Base-by-base conservation (phyloP, 2,888 invertebrate species). In the Agrochola lota region DNA sequence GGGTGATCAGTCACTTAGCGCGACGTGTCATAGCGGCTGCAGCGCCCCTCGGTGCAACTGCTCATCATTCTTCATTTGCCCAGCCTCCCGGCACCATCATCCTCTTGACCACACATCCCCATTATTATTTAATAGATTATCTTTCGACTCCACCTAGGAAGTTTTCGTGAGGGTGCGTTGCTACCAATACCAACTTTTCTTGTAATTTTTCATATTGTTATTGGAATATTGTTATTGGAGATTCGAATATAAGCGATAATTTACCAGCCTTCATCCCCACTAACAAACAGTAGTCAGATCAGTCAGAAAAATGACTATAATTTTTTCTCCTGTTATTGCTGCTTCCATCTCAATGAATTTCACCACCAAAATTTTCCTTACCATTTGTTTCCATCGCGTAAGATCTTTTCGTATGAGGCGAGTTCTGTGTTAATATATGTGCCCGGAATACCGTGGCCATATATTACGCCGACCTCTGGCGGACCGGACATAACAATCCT, bases 401-500 rank as follows among this genome's bases (percentile, higher is more conserved):
- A 96, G 96, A 97, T 97, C 96, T 97, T 95, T 95, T 95, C 94
- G 96, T 96, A 96, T 96, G 96, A 96, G 95, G 94, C 96, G 96
- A 96, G 96, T 96, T 96, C 94, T 93, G 95, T 93, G 96, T 96
- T 97, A 97, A 97, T 97, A 97, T 97, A 97, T 97, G 96, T 96
- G 96, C 95, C 96, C 95, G 96, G 96, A 97, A 97, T 97, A 96
- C 96, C 96, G 95, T 95, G 96, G 96, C 96, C 96, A 96, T 97
- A 97, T 97, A 97, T 97, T 97, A 96, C 95, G 93, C 94, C 96
- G 96, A 96, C 97, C 97, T 97, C 96, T 95, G 96, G 94, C 96
- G 95, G 96, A 96, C 97, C 95, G 96, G 97, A 96, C 97, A 97
- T 96, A 97, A 97, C 96, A 96, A 96, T 96, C 96, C 96, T 96